Evolutionary conservation across 2,797 vertebrate species (phyloP).

Genomic region (Mastacembelus armatus): DNA sequence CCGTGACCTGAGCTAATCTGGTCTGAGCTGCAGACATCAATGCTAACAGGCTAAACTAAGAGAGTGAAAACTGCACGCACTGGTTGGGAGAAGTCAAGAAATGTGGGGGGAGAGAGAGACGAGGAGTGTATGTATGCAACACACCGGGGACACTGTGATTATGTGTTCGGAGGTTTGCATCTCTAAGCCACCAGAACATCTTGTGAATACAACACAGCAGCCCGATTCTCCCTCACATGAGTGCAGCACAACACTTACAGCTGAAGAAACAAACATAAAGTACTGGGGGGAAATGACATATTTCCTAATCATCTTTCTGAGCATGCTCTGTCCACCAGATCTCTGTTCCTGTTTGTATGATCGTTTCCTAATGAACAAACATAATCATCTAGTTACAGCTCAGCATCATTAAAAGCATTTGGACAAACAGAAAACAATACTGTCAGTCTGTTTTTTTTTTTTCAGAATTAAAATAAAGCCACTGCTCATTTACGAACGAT

Average conservation of each 20-base stretch:
- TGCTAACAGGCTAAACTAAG: neutral
- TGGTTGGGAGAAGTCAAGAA: too few species aligned
- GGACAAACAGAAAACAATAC: neutral
- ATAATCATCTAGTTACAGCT: neutral
- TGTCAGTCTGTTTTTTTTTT: too few species aligned
- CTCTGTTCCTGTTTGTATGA: neutral
- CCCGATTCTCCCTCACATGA: neutral
- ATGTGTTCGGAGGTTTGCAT: neutral
- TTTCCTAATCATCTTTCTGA: neutral
- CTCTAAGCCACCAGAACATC: neutral
- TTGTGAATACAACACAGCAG: neutral
- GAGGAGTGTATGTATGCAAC: too few species aligned
- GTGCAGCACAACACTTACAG: too few species aligned
- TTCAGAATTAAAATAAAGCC: too few species aligned
- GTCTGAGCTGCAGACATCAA: neutral
- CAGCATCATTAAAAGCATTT: neutral
- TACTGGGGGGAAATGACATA: neutral
- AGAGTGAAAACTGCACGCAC: too few species aligned
- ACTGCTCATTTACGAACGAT: too few species aligned
- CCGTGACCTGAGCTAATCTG: neutral
- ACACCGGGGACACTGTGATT: neutral
- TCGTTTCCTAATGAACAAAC: neutral
- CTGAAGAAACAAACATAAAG: neutral
- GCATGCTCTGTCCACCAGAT: neutral
- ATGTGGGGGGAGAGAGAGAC: too few species aligned